Evolutionary conservation across 2,797 vertebrate species (phyloP).

Genomic region (Coregonus sp.): DNA sequence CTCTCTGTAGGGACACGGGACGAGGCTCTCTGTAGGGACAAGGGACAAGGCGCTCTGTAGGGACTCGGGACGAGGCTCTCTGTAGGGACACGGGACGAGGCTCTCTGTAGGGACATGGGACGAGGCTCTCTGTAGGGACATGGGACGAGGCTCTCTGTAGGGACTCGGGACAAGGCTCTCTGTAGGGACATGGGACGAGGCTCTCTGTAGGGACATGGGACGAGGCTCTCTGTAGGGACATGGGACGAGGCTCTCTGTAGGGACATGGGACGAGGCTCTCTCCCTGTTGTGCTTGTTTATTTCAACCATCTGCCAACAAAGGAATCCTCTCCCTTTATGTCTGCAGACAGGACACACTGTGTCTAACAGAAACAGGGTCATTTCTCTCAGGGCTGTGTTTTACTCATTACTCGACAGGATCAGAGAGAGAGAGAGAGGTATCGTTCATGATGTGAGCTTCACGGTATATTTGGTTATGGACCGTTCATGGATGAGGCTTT

Average conservation of each 20-base stretch:
- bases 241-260: background rate
- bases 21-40: too few species aligned
- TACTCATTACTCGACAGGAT: background rate
- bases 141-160: too few species aligned
- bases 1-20: too few species aligned
- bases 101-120: too few species aligned
- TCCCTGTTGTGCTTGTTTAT: slow-evolving; percentile 6
- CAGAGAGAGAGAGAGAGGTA: background rate
- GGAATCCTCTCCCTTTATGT: background rate
- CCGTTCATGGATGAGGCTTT: background rate
- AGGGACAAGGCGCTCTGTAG: too few species aligned
- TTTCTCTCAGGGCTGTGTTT: background rate
- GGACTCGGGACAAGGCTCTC: too few species aligned
- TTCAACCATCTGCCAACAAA: slow-evolving; percentile 16
- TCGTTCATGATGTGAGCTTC: background rate
- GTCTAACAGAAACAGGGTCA: background rate
- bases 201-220: too few species aligned
- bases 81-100: too few species aligned
- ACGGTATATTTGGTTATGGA: background rate
- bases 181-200: too few species aligned
- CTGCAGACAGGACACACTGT: background rate
- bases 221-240: too few species aligned
- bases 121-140: too few species aligned
- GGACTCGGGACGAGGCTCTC: too few species aligned
- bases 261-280: slow-evolving; percentile 9